Evolutionary conservation across 2,797 vertebrate genomes (phyloP), one percentile per base, ranked within the genome.

Genomic region (Peromyscus attwateri): DNA sequence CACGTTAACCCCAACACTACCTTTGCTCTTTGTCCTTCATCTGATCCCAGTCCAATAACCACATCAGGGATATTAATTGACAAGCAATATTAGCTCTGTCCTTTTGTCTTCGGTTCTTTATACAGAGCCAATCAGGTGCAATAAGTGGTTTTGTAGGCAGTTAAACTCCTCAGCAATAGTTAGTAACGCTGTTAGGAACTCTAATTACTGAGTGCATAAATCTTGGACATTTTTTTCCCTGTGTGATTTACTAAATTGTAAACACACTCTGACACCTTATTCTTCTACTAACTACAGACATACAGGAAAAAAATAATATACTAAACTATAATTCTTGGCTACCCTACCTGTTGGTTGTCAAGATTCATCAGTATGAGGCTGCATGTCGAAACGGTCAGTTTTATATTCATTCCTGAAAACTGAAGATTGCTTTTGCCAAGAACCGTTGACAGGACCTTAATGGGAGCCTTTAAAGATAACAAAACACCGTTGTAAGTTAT

Each of bases 381-480:
- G 97, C 98, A 99, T 21, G 99, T 99, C 90, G 99, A 99, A 97
- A 99, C 98, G 76, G 98, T 99, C 97, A 99, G 98, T 98, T 99
- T 99, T 98, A 99, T 98, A 95, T 98, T 99, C 96, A 99, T 96
- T n/a, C 99, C 99, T 76, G 99, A 99, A 98, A 99, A 99, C 98
- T 99, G 99, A 95, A 99, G 99, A 98, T 99, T 99, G 98, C 99
- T 99, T 98, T 99, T 99, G 97, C 99, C 99, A 98, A 99, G 99
- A 95, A 99, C 98, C 75, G 99, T 98, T 97, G 99, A 99, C 93
- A 99, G 98, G 83, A 98, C 99, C 97, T 99, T 99, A 93, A 98
- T 98, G 49, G 99, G 98, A 97, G 99, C 98, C 99, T 99, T 98
- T 95, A 96, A 98, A 98, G 93, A 97, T 66, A 98, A 97, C 37